phyloP scores from a whole-genome alignment of 1,140 invertebrate species.

The Hestina assimilis region DNA sequence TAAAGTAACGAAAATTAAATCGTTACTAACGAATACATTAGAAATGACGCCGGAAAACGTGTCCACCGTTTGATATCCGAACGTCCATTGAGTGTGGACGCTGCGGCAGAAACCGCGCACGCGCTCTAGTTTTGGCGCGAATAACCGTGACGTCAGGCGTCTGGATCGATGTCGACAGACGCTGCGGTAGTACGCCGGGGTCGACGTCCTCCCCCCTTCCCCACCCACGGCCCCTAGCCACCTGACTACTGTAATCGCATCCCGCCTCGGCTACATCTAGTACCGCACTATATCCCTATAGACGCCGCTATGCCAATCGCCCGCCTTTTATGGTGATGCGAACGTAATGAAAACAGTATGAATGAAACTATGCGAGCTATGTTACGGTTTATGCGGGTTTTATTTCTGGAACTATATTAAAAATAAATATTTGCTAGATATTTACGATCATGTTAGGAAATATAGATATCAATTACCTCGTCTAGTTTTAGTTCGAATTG shows the following conservation, averaged over 20 bases:
- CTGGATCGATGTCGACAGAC: constrained; percentile 76
- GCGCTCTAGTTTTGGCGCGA: constrained; percentile 76
- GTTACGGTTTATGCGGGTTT: constrained; percentile 46
- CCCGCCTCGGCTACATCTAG: constrained; percentile 56
- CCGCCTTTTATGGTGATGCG: constrained; percentile 68
- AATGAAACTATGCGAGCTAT: constrained; percentile 62
- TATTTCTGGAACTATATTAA: constrained; percentile 34
- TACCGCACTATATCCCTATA: constrained; percentile 45
- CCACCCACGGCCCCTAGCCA: constrained; percentile 52
- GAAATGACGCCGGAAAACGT: constrained; percentile 52
- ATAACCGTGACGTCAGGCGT: constrained; percentile 74
- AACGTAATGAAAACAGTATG: constrained; percentile 59
- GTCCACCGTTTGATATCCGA: constrained; percentile 60
- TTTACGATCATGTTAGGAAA: neutral
- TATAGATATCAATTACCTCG: neutral
- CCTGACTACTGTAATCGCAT: constrained; percentile 74
- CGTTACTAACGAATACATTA: constrained; percentile 6
- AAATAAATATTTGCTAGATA: constrained; percentile 9
- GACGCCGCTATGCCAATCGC: constrained; percentile 56
- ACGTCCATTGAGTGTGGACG: constrained; percentile 71
- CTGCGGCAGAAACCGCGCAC: constrained; percentile 68
- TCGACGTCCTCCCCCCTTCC: constrained; percentile 61
- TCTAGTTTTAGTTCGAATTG: neutral
- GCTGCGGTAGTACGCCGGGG: constrained; percentile 76
- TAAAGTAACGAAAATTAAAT: neutral